Evolutionary conservation across 2,113 vertebrate species (phyloP), one percentile per base, ranked within the genome.

Genomic region (Pica pica): DNA sequence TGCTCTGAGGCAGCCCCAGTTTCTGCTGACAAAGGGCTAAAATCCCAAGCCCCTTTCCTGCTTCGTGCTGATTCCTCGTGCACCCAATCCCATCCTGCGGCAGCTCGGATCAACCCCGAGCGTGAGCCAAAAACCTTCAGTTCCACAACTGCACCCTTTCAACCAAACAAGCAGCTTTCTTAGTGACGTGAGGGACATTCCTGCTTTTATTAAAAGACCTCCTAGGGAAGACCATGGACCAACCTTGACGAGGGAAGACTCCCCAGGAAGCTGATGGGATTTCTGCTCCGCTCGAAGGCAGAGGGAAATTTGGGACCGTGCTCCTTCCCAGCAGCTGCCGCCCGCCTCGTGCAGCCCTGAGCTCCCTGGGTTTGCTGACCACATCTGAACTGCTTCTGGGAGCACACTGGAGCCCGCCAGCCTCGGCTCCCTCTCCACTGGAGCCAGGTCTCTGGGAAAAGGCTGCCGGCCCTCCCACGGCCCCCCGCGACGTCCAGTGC

Each of bases 11-110:
- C 84, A 88, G 82, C 84, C 87, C 67, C 82, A 5, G 26, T 73
- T 90, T 82, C 87, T 95, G 91, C 93, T 85, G 93, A 80, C 65
- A 79, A 95, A 95, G 84, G 87, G 94, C 93, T 95, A 86, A 79
- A 93, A 61, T 50, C 59, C 81, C 77, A 57, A 87, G 77, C 84
- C 57, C 69, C 67, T 68, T 68, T 77, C 75, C 63, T 1, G 4
- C 84, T 61, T 56, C 0, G 0, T 64, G 37, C 26, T 49, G 84
- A 23, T 79, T 64, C 75, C 68, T 83, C 0, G 0, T 21, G 44
- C 0, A 1, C 47, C 73, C 83, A 68, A 22, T 28, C 61, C 53
- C 46, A 5, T 46, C 57, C 87, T 46, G 41, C 2, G 5, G 81
- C 87, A 77, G 83, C 60, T 63, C 2, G 2, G 71, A 41, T 35